phyloP scores from a whole-genome alignment of 2,797 vertebrate species.

The Cossypha caffra region DNA sequence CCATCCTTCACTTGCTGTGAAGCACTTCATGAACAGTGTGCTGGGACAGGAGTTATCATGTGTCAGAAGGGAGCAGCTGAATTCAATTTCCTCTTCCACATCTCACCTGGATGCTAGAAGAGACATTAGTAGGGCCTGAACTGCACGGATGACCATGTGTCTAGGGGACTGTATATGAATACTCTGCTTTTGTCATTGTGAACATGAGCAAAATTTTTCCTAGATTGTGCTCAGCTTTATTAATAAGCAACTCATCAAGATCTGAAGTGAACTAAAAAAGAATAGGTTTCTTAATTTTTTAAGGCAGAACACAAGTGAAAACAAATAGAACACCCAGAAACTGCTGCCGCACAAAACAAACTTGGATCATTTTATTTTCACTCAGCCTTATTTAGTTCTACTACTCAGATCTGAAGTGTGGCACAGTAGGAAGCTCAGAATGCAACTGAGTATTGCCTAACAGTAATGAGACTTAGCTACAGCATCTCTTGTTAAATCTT shows the following conservation, averaged over 20 bases:
- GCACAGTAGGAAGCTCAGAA: constrained; percentile 51
- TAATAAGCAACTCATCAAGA: not conserved
- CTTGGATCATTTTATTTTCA: constrained; percentile 53
- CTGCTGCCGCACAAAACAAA: not conserved
- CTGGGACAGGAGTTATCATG: not conserved
- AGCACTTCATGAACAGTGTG: not conserved
- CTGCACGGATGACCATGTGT: not conserved
- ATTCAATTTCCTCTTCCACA: not conserved
- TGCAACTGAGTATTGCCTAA: constrained; percentile 24
- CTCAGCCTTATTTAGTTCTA: not conserved
- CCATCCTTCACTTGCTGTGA: not conserved
- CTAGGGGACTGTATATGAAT: not conserved
- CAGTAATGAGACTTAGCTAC: constrained; percentile 17
- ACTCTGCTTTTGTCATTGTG: not conserved
- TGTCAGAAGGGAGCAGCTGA: not conserved
- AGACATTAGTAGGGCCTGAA: not conserved
- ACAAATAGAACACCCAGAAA: not conserved
- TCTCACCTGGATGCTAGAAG: not conserved
- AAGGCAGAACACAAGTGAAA: not conserved
- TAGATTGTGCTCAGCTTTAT: not conserved
- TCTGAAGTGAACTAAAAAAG: not conserved
- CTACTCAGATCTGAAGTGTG: constrained; percentile 19
- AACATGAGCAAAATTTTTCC: not conserved
- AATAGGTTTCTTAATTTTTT: not conserved
- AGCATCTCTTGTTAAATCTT: constrained; percentile 13